Conservation (phyloP, 2,888 invertebrate species). For the Rotaria macrura region DNA sequence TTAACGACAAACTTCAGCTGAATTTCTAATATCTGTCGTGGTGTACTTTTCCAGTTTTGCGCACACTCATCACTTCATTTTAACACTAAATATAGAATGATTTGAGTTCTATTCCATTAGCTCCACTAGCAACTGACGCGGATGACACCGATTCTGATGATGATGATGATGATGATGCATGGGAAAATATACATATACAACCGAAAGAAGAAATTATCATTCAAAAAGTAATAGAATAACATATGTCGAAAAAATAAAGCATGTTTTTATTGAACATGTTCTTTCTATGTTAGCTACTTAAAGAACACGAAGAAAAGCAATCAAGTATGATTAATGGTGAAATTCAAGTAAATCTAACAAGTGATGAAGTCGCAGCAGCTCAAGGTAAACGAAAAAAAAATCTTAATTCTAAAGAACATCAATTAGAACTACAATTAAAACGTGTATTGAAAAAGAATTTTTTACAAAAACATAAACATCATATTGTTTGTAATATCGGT, state of each 20-base stretch:
- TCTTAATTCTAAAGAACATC: not conserved
- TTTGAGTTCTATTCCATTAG: not conserved
- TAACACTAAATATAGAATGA: not conserved
- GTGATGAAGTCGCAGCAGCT: not conserved
- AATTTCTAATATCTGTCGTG: no score
- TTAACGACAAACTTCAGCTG: no score
- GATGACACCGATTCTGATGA: not conserved
- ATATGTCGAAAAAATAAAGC: no score
- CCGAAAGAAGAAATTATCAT: not conserved
- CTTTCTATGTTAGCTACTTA: not conserved
- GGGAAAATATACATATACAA: not conserved
- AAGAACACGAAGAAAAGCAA: not conserved
- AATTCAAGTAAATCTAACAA: not conserved
- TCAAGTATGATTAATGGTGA: not conserved
- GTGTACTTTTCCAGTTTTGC: no score
- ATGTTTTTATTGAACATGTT: not conserved
- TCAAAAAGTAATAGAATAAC: not conserved
- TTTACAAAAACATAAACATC: not conserved
- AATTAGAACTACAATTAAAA: slow-evolving; percentile 7
- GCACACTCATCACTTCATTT: no score
- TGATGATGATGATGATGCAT: not conserved
- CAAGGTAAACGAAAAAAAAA: not conserved
- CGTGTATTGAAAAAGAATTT: not conserved
- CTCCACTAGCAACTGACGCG: not conserved
- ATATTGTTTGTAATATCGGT: not conserved